Evolutionary conservation across 2,113 vertebrate species (phyloP).

Genomic region (Malurus melanocephalus): DNA sequence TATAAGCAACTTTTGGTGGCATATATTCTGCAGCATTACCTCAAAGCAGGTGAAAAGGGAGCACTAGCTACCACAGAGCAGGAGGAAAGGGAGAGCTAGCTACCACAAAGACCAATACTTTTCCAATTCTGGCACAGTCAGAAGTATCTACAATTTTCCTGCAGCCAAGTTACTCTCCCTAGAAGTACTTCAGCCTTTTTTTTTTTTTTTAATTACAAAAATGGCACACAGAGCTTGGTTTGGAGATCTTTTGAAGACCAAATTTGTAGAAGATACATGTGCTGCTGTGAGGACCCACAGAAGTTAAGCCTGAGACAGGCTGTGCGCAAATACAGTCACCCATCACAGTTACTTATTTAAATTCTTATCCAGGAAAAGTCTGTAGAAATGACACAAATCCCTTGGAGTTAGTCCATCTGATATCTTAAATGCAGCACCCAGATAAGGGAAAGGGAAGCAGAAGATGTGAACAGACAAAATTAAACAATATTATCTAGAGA

Average conservation of each 20-base stretch:
- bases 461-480: neutral
- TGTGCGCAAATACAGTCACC: neutral
- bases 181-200: neutral
- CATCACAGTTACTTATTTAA: neutral
- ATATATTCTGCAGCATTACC: neutral
- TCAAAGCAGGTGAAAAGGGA: neutral
- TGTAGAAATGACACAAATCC: neutral
- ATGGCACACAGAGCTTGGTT: neutral
- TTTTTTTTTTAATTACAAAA: neutral
- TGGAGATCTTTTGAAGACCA: neutral
- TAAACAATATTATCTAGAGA: neutral
- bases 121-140: neutral
- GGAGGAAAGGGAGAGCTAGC: neutral
- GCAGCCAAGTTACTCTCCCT: neutral
- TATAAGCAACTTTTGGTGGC: neutral
- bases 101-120: neutral
- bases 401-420: neutral
- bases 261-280: neutral
- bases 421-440: neutral
- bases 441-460: neutral
- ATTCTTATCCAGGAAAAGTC: neutral
- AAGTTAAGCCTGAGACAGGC: neutral
- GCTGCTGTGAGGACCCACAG: neutral
- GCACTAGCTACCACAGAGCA: neutral
- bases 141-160: neutral